Base-by-base conservation (phyloP, 2,797 vertebrate species). In the Lepidocolaptes lacrymiger region DNA sequence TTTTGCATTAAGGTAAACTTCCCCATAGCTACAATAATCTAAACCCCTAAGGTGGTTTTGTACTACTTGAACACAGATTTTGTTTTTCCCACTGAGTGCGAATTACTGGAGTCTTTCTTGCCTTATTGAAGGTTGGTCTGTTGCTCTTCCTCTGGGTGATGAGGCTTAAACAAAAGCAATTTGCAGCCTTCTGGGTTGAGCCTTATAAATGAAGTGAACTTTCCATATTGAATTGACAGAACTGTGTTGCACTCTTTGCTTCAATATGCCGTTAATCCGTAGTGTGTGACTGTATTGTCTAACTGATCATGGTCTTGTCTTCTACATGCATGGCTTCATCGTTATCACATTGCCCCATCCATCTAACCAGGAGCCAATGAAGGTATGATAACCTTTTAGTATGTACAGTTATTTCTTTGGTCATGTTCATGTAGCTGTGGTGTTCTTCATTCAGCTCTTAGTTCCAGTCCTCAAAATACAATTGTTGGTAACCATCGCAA, bases 321-420 rank as follows among this genome's bases (percentile, higher is more conserved):
- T 94, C 96, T 96, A 78, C 92, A 93, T 98, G 98, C 98, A 98
- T 98, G 98, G 97, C 98, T 98, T 98, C 98, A 91, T 93, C 94
- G 49, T 96, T 96, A 84, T 90, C 93, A 91, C 94, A 72, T 94
- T 96, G 81, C 93, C 74, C 97, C 97, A 93, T 96, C 93, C 95
- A 93, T 81, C 97, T 91, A 95, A 97, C 91, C 97, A 97, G 97
- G 96, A 98, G 97, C 98, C 97, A 97, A 96, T 62, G 97, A 98
- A 98, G 98, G 98, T 98, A 98, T 79, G 97, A 88, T 92, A 94
- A 94, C 36, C 48, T 91, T 96, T 96, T 44, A 68, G 78, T 86
- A 59, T 55, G 14, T 89, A 62, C 58, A 62, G 26, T 88, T 59
- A 87, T 85, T 87, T 61, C 62, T 95, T 74, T 95, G 84, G 44